Base-by-base conservation (phyloP, 2,797 vertebrate species). In the Molothrus ater region DNA sequence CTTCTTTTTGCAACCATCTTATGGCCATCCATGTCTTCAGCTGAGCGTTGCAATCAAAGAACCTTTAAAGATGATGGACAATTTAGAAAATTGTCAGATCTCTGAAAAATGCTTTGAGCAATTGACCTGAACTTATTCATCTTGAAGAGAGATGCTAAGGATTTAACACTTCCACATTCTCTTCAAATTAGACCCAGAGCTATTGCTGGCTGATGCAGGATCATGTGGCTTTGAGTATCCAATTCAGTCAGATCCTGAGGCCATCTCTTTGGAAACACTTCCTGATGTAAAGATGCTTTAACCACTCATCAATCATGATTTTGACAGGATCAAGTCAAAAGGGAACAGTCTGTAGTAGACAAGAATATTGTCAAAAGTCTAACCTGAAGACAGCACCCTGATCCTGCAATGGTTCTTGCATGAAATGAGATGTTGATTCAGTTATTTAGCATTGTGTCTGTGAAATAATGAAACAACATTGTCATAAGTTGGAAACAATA, bases 31-130 rank as follows among this genome's bases (percentile, higher is more conserved):
- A 29, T 54, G 78, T 74, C 75, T 80, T 89, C 70, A 50, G 38
- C 60, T 32, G 71, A 88, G 68, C 1, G 0, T 83, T 90, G 68
- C 90, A 97, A 96, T 95, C 96, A 96, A 88, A 86, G 68, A 48
- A 83, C 78, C 42, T 85, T 93, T 95, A 96, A 92, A 95, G 88
- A 95, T 92, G 86, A 96, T 84, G 80, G 90, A 95, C 92, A 96
- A 96, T 96, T 96, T 96, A 86, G 84, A 91, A 96, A 95, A 95
- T 93, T 89, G 90, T 94, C 92, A 95, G 86, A 95, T 95, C 90
- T 82, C 68, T 94, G 90, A 87, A 75, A 96, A 96, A 95, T 85
- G 74, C 92, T 96, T 95, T 73, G 63, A 88, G 86, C 83, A 94
- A 96, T 94, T 91, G 95, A 94, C 91, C 59, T 6, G 20, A 79